Percentiles rank a stretch among this genome's conserved stretches.
phyloP scores from a whole-genome alignment of 2,113 vertebrate species.

The Sylvietta virens region DNA sequence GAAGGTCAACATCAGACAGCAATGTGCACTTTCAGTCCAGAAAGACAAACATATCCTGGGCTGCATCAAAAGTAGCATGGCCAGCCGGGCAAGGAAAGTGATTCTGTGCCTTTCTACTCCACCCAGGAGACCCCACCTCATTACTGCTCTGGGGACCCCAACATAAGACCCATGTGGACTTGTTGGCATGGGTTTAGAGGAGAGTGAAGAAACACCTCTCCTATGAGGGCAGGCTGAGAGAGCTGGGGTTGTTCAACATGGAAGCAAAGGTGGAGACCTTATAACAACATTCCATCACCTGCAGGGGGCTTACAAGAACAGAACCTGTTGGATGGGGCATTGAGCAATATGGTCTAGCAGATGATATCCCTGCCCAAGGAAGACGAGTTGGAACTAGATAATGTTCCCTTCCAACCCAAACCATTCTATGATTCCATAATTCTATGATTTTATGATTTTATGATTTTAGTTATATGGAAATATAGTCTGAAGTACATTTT shows the following conservation, averaged over 20 bases:
- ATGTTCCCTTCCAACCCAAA: background rate
- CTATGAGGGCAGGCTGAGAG: background rate
- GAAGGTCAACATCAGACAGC: background rate
- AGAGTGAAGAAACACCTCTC: background rate
- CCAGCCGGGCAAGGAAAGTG: background rate
- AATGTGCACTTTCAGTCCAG: background rate
- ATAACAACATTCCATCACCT: background rate
- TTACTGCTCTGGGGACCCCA: background rate
- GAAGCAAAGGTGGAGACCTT: background rate
- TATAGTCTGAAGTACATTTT: background rate
- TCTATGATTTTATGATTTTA: background rate
- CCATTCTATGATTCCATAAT: background rate
- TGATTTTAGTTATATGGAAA: background rate
- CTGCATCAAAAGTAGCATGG: background rate
- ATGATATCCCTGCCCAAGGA: background rate
- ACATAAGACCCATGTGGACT: too few relatives aligned
- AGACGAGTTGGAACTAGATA: background rate
- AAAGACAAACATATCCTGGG: background rate
- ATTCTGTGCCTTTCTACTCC: background rate
- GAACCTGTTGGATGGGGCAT: background rate
- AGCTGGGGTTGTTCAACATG: background rate
- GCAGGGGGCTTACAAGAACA: background rate
- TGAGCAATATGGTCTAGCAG: background rate
- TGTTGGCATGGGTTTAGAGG: too few relatives aligned
- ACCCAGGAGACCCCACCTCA: background rate